Base-by-base conservation (phyloP, 2,113 vertebrate genomes). In the Chiloscyllium plagiosum region DNA sequence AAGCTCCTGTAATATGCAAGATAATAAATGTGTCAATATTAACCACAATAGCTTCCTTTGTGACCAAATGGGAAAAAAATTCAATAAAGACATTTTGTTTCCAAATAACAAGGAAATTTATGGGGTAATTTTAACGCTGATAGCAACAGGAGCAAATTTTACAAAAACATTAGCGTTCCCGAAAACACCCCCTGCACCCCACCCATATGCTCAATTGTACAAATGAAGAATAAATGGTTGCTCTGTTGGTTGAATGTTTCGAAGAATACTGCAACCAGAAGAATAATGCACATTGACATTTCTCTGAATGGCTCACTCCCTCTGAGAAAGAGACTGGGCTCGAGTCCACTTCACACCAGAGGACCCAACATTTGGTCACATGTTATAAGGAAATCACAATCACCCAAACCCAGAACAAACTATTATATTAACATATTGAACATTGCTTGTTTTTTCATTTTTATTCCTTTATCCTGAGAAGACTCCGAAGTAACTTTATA, bases 31-130 rank as follows among this genome's bases (percentile, higher is more conserved):
- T 90, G 87, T 90, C 87, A 90, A 6, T 90, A 90, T 90, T 90
- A 90, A 90, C 52, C 50, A 90, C 52, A 90, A 61, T 90, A 90
- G 87, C 3, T 61, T 56, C 87, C 87, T 90, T 61, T 56, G 52
- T 90, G 87, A 90, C 87, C 50, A 90, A 90, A 90, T 90, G 87
- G 87, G 52, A 90, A 61, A 90, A 89, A 90, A 90, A 90, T 90
- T 90, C 87, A 90, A 90, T 90, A 29, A 56, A 90, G 87, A 65
- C 87, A 61, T 90, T 61, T 61, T 90, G 50, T 61, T 87, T 90
- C 52, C 87, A 90, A 61, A 90, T 56, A 61, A 52, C 86, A 56
- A 29, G 61, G 26, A 29, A 61, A 90, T 90, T 65, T 90, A 65
- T 90, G 87, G 72, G 87, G 52, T 61, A 33, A 61, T 56, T 15